Conservation (phyloP, 1,140 invertebrate genomes). For the Zaprionus taronus region DNA sequence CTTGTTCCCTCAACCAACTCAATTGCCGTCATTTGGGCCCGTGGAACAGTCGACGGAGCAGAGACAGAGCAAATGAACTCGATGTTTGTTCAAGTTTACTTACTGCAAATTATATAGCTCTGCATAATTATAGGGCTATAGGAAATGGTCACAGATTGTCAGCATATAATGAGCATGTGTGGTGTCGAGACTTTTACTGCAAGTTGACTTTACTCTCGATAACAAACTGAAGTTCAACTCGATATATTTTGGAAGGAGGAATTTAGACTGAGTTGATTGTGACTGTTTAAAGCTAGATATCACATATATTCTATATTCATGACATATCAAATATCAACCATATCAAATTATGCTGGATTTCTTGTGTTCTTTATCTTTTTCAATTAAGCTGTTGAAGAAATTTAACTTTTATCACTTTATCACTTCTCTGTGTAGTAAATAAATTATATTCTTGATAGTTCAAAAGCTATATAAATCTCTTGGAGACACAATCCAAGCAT, state of each 20-base stretch:
- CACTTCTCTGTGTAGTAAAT: too few species aligned
- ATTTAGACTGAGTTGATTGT: too few species aligned
- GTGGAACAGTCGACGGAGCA: not conserved
- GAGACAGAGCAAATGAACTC: conserved; percentile 4
- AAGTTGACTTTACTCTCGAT: not conserved
- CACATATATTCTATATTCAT: too few species aligned
- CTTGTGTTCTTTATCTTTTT: too few species aligned
- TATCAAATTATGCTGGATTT: too few species aligned
- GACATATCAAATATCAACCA: too few species aligned
- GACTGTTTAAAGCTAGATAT: too few species aligned
- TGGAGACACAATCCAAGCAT: too few species aligned
- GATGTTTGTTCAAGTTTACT: conserved; percentile 7
- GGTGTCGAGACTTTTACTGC: not conserved
- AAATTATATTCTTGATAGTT: too few species aligned
- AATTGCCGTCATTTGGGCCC: conserved; percentile 59
- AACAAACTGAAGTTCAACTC: not conserved
- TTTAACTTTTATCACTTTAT: too few species aligned
- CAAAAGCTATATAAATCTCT: too few species aligned
- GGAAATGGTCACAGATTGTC: conserved; percentile 2
- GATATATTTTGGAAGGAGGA: not conserved
- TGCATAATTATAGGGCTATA: conserved; percentile 7
- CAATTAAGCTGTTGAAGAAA: too few species aligned
- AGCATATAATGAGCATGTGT: not conserved
- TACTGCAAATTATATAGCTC: conserved; percentile 4
- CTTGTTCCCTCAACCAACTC: conserved; percentile 18